These are phyloP conservation scores for Rhabditoides inermis DNA, from an alignment of 2,888 invertebrate species.

Conservation along the genomic window DNA sequence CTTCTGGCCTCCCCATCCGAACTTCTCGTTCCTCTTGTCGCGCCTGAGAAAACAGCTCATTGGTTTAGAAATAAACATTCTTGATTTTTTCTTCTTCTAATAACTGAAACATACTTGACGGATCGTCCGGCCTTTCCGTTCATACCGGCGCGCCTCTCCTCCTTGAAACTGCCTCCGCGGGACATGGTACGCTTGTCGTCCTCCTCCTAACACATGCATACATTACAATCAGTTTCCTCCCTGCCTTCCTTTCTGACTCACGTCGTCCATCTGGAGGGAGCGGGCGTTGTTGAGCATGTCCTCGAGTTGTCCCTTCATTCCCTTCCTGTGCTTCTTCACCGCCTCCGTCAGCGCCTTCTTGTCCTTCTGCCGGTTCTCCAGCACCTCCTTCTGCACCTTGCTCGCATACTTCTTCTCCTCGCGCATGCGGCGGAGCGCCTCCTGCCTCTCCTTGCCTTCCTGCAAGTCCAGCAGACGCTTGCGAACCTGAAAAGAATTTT, in stretches of 20 bases:
- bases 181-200: conserved; percentile 6
- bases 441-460: conserved; percentile 73
- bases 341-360: conserved; percentile 84
- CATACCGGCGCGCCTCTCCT: conserved; percentile 13
- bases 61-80: no score
- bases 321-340: conserved; percentile 72
- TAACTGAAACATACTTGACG: no score
- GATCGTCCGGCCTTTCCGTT: no score
- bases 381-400: conserved; percentile 57
- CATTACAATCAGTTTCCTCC: background rate
- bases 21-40: conserved; percentile 65
- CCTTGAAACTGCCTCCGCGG: conserved; percentile 15
- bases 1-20: conserved; percentile 91
- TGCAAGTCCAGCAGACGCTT: conserved; percentile 57
- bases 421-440: conserved; percentile 79
- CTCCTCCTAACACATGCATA: conserved; percentile 10
- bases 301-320: conserved; percentile 50
- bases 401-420: conserved; percentile 87
- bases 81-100: conserved; percentile 4
- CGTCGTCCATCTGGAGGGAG: conserved; percentile 25
- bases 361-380: conserved; percentile 73
- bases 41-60: no score
- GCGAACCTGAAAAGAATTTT: conserved; percentile 32
- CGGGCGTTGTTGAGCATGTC: conserved; percentile 49
- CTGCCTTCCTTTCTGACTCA: background rate